Evolutionary conservation across 2,113 vertebrate genomes (phyloP).

Genomic region (Malurus elegans): DNA sequence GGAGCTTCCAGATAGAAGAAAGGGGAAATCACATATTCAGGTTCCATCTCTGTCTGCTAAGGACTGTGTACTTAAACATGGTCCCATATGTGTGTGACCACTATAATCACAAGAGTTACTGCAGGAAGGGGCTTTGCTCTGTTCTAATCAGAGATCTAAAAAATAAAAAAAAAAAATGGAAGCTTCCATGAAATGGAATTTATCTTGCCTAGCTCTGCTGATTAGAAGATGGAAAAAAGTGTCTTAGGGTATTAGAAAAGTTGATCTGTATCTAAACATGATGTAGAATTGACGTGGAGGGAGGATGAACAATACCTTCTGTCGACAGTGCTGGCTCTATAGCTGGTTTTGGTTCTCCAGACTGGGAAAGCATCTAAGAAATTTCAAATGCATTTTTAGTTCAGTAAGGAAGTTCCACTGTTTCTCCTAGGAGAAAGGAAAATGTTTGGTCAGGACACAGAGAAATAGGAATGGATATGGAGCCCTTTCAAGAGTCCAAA

Average conservation of each 20-base stretch:
- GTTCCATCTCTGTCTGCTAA: background rate
- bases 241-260: background rate
- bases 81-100: fast-evolving
- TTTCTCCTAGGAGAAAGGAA: background rate
- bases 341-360: background rate
- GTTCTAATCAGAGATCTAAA: background rate
- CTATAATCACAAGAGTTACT: background rate
- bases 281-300: background rate
- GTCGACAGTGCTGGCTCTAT: background rate
- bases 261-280: background rate
- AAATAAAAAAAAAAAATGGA: background rate
- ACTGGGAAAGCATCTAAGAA: background rate
- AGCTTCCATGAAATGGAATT: background rate
- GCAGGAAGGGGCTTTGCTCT: background rate
- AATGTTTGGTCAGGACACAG: background rate
- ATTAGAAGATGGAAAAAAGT: background rate
- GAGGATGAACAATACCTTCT: background rate
- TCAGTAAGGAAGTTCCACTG: background rate
- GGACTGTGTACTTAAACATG: background rate
- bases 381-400: background rate
- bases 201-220: background rate
- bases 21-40: background rate
- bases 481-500: background rate
- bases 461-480: background rate
- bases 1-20: background rate